phyloP scores from a whole-genome alignment of 2,888 invertebrate species.

The Lapara coniferarum region DNA sequence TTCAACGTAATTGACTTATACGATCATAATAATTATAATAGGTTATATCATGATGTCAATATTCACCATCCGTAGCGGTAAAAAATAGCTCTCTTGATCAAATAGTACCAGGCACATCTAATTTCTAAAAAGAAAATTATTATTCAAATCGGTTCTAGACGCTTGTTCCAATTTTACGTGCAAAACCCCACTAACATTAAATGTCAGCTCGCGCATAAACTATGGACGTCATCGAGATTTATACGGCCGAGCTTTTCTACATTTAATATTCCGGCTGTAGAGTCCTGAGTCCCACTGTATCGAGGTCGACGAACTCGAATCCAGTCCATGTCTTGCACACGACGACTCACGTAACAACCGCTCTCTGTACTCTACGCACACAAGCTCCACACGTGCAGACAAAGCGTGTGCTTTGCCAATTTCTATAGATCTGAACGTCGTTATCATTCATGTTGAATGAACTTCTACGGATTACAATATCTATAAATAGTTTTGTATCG shows the following conservation, averaged over 20 bases:
- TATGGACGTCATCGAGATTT: slow-evolving; percentile 18
- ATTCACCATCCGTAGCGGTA: neutral
- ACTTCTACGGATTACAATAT: neutral
- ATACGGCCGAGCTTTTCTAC: slow-evolving; percentile 19
- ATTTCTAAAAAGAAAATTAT: neutral
- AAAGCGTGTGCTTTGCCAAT: slow-evolving; percentile 33
- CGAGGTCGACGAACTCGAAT: slow-evolving; percentile 75
- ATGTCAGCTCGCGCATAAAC: slow-evolving; percentile 21
- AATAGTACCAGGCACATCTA: neutral
- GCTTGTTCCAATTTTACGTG: slow-evolving; percentile 4
- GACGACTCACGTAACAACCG: slow-evolving; percentile 76
- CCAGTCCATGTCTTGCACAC: slow-evolving; percentile 80
- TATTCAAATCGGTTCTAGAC: neutral
- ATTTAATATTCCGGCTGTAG: slow-evolving; percentile 73
- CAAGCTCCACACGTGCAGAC: slow-evolving; percentile 43
- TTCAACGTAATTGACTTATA: no score
- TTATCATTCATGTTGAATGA: slow-evolving; percentile 11
- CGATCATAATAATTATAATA: no score
- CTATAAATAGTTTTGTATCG: slow-evolving; percentile 15
- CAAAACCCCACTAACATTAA: slow-evolving; percentile 22
- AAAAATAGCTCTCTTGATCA: neutral
- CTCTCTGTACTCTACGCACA: slow-evolving; percentile 60
- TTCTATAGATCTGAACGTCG: slow-evolving; percentile 16
- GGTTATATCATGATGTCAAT: no score
- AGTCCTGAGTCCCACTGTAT: slow-evolving; percentile 79